Percentiles rank a stretch among this genome's conserved stretches.
phyloP scores from a whole-genome alignment of 2,888 invertebrate species.

The Platerodrilus igneus region DNA sequence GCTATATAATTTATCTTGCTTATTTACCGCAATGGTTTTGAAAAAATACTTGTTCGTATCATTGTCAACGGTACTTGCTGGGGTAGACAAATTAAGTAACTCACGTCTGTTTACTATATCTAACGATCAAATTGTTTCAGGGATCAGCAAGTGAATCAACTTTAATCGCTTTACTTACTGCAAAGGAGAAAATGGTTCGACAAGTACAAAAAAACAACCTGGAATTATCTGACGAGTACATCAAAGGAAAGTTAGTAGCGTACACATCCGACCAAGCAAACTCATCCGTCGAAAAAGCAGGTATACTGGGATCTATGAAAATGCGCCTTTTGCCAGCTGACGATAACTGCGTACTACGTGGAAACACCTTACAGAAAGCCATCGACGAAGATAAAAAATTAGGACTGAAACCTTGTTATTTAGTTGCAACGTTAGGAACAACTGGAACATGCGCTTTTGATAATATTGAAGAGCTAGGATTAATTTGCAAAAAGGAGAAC shows the following conservation, averaged over 20 bases:
- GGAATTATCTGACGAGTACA: slow-evolving; percentile 56
- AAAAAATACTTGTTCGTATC: too few relatives aligned
- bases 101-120: too few relatives aligned
- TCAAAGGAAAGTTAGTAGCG: slow-evolving; percentile 69
- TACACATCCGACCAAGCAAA: slow-evolving; percentile 87
- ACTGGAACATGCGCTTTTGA: slow-evolving; percentile 84
- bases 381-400: slow-evolving; percentile 69
- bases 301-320: slow-evolving; percentile 71
- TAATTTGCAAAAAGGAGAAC: slow-evolving; percentile 67
- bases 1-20: too few relatives aligned
- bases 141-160: slow-evolving; percentile 90
- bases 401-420: slow-evolving; percentile 85
- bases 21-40: too few relatives aligned
- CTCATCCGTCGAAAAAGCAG: slow-evolving; percentile 85
- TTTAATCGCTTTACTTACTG: slow-evolving; percentile 73
- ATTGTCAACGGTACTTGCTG: too few relatives aligned
- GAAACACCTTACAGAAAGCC: slow-evolving; percentile 61
- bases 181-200: slow-evolving; percentile 64
- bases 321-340: slow-evolving; percentile 70
- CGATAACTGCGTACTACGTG: slow-evolving; percentile 62
- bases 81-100: too few relatives aligned
- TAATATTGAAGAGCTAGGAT: slow-evolving; percentile 75
- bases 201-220: slow-evolving; percentile 56
- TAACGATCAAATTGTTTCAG: slow-evolving; percentile 50
- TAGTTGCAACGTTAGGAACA: slow-evolving; percentile 68